Evolutionary conservation across 2,888 invertebrate genomes (phyloP).

Genomic region (Macrosoma leucophasiata): DNA sequence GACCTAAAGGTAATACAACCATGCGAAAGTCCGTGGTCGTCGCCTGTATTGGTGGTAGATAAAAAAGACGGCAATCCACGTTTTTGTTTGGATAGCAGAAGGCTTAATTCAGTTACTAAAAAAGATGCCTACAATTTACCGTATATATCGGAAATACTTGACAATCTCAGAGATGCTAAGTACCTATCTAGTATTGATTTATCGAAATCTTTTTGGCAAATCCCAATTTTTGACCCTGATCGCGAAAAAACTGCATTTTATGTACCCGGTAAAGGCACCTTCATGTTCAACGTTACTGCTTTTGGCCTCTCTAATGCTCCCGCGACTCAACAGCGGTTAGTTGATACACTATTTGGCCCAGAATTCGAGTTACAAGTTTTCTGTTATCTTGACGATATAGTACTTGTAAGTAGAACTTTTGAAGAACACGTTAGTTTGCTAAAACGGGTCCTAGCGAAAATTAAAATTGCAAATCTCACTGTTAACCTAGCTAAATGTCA

Average conservation of each 20-base stretch:
- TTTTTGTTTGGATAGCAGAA: conserved; percentile 24
- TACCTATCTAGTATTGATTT: conserved; percentile 20
- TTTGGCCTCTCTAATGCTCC: conserved; percentile 25
- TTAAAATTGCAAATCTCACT: conserved; percentile 22
- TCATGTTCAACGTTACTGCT: conserved; percentile 13
- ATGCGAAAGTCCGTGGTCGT: conserved; percentile 25
- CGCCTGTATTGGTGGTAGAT: conserved; percentile 17
- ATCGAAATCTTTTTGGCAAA: conserved; percentile 18
- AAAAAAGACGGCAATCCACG: conserved; percentile 21
- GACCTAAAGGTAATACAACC: conserved; percentile 11
- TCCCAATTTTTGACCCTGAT: conserved; percentile 15
- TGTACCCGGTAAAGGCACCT: conserved; percentile 17
- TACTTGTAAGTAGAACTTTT: conserved; percentile 22
- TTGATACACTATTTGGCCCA: conserved; percentile 17
- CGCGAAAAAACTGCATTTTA: conserved; percentile 27
- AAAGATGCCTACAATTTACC: conserved; percentile 22
- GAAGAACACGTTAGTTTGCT: conserved; percentile 24
- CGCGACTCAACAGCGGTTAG: conserved; percentile 20
- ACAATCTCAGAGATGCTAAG: conserved; percentile 19
- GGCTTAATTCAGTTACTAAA: conserved; percentile 17
- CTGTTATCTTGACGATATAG: too few species aligned
- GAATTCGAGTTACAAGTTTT: conserved; percentile 25
- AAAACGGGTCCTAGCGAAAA: conserved; percentile 21
- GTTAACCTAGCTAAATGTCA: conserved; percentile 25
- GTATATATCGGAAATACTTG: conserved; percentile 22